Conservation (phyloP, 1,140 invertebrate genomes). For the Ceratina japonica region DNA sequence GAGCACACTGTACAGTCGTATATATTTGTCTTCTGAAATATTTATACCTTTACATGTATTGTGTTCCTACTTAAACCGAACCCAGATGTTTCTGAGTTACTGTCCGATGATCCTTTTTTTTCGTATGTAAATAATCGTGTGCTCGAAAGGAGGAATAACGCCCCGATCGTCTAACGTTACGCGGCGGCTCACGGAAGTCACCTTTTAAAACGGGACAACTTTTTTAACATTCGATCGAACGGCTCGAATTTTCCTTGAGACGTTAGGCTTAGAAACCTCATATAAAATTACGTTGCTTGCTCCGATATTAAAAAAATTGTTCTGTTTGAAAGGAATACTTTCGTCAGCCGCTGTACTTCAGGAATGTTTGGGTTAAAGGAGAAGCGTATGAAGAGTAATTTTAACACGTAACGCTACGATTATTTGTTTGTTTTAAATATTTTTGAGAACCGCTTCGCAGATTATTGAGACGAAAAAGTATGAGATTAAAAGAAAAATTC, state of each 20-base stretch:
- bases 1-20: conserved; percentile 38
- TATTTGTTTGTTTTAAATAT: too few species aligned
- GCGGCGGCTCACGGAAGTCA: too few species aligned
- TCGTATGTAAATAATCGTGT: not conserved
- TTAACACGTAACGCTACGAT: not conserved
- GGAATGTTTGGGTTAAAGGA: conserved; percentile 25
- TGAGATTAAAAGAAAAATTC: not conserved
- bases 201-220: too few species aligned
- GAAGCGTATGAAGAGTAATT: not conserved
- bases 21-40: conserved; percentile 26
- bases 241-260: too few species aligned
- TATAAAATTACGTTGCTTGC: too few species aligned
- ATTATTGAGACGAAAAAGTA: not conserved
- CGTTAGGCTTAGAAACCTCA: too few species aligned
- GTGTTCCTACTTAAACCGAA: conserved; percentile 2
- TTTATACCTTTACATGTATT: conserved; percentile 9
- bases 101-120: not conserved
- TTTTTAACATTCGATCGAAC: too few species aligned
- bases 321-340: too few species aligned
- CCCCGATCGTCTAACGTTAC: not conserved
- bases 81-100: conserved; percentile 31
- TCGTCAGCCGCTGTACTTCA: not conserved
- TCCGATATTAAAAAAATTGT: too few species aligned
- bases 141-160: not conserved
- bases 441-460: not conserved